Base-by-base conservation (phyloP, 1,140 invertebrate genomes). In the Artemia franciscana region DNA sequence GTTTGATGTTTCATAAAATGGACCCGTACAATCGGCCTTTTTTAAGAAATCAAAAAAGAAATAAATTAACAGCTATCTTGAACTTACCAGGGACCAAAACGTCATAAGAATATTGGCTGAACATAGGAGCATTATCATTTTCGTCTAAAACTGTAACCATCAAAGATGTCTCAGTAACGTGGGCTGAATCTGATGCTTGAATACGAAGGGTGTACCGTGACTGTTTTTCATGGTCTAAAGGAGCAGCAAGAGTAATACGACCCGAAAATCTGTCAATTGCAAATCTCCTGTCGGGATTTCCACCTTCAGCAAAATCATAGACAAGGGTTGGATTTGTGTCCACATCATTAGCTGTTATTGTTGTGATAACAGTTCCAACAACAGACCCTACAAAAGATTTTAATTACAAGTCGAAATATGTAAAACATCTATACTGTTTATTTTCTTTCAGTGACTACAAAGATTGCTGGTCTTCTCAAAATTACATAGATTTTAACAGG, bases 271-370 rank as follows among this genome's bases (percentile, higher is more conserved):
- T 79, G 73, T 94, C 91, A 67, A 96, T 85, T 67, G 82, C 85
- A 75, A 96, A 96, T 12, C 78, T 73, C 5, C 71, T 67, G 57
- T 77, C 73, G 15, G 76, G 75, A 62, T 82, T 80, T 23, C 76
- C 75, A 39, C 71, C 76, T 25, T 76, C 71, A 1, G 76, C 73
- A 65, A 91, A 82, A 64, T 79, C 80, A 75, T 96, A 98, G n/a
- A 84, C 88, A 57, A 98, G 73, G 1, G 83, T 79, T 26, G 91
- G 91, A 72, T 87, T 86, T 9, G 86, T 88, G 75, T 98, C 93
- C 15, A 93, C 89, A 76, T 97, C 93, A 74, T 95, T 96, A 57
- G 93, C 92, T 21, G 88, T 88, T 64, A 95, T 82, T 60, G 86
- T 85, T 59, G 88, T 86, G 58, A 97, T 78, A n/a, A 91, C 80